Percentiles rank a stretch among this genome's conserved stretches.
Evolutionary conservation across 2,113 vertebrate genomes (phyloP).

Genomic region (Alligator sinensis): DNA sequence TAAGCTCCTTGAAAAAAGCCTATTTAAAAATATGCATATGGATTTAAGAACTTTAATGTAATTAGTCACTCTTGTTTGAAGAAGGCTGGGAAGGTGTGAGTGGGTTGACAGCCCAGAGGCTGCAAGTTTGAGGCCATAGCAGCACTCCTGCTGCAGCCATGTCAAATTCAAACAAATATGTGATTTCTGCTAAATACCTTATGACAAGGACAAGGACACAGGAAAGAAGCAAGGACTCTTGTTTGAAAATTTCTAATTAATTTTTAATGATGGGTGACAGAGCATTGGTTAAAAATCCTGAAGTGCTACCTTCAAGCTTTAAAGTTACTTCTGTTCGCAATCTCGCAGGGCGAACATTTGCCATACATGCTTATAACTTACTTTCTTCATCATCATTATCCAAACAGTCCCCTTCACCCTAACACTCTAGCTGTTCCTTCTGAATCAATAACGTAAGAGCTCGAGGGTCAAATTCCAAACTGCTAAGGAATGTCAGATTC

Average conservation of each 20-base stretch:
- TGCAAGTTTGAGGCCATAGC: too few relatives aligned
- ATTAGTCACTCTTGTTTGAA: not conserved
- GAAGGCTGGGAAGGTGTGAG: too few relatives aligned
- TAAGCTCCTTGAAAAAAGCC: not conserved
- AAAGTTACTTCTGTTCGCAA: not conserved
- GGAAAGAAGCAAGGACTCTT: too few relatives aligned
- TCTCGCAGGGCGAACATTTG: not conserved
- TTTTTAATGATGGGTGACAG: not conserved
- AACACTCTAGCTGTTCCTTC: not conserved
- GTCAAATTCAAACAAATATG: not conserved
- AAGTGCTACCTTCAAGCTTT: not conserved
- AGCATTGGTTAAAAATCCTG: not conserved
- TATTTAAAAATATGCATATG: not conserved
- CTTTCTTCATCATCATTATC: not conserved
- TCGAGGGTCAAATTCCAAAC: not conserved
- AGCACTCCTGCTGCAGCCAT: too few relatives aligned
- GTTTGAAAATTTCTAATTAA: not conserved
- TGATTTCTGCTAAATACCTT: not conserved
- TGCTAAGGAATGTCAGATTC: not conserved
- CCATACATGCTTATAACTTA: not conserved
- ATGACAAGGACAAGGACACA: too few relatives aligned
- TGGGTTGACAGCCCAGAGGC: too few relatives aligned
- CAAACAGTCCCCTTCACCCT: not conserved
- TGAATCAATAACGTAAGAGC: not conserved
- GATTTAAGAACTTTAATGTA: not conserved